These are phyloP conservation scores for Myotis brandtii DNA, from an alignment of 2,113 vertebrate species.

Conservation along the genomic window DNA sequence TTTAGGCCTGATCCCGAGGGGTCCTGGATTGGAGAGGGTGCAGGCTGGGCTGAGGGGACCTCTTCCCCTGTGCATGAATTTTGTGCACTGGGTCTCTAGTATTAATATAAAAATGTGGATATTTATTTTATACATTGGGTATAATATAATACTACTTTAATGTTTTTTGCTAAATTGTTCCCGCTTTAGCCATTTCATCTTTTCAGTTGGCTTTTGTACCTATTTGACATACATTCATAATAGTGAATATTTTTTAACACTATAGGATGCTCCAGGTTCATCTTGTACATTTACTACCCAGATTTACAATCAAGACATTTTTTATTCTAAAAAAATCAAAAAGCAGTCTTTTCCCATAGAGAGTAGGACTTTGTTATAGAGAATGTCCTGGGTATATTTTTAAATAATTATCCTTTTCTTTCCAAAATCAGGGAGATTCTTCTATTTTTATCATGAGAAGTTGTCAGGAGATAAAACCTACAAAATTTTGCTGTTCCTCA, in stretches of 20 bases:
- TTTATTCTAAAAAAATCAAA: not conserved
- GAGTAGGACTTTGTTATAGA: not conserved
- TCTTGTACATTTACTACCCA: not conserved
- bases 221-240: not conserved
- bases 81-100: too few species aligned
- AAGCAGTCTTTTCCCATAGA: not conserved
- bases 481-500: not conserved
- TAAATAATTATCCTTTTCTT: not conserved
- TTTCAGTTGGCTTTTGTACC: not conserved
- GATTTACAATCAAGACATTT: not conserved
- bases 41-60: too few species aligned
- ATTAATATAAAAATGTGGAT: not conserved
- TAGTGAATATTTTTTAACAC: not conserved
- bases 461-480: not conserved
- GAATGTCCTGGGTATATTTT: not conserved
- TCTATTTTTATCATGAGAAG: not conserved
- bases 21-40: too few species aligned
- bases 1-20: too few species aligned
- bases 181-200: not conserved
- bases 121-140: not conserved
- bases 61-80: too few species aligned
- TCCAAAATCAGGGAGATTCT: not conserved
- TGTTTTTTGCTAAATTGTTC: not conserved
- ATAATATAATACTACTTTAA: not conserved
- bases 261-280: not conserved